Percentiles rank a stretch among this genome's conserved stretches.
phyloP scores from a whole-genome alignment of 2,888 invertebrate genomes.

The Dynastes tityus region DNA sequence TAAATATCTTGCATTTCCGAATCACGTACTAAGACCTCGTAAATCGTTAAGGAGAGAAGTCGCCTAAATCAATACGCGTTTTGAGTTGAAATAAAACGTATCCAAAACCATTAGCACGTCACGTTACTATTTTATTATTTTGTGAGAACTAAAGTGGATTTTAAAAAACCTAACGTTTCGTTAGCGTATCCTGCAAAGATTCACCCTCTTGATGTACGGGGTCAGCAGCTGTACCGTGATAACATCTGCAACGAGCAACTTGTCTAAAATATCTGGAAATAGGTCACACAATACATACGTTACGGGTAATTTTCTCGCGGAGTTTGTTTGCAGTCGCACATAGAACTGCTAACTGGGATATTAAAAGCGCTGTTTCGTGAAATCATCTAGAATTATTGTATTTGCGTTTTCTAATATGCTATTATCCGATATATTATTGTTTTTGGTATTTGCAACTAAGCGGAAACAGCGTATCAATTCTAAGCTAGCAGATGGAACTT shows the following conservation, averaged over 20 bases:
- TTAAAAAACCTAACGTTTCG: neutral
- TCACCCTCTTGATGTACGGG: neutral
- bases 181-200: neutral
- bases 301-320: slow-evolving; percentile 10
- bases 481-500: too few relatives aligned
- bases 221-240: slow-evolving; percentile 19
- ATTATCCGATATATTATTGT: slow-evolving; percentile 9
- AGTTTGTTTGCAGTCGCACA: neutral
- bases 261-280: slow-evolving; percentile 33
- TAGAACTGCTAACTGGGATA: slow-evolving; percentile 12
- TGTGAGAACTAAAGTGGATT: too few relatives aligned
- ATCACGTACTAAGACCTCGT: too few relatives aligned
- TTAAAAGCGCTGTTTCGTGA: slow-evolving; percentile 26
- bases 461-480: neutral
- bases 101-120: too few relatives aligned
- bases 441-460: neutral
- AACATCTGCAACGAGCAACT: slow-evolving; percentile 22
- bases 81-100: too few relatives aligned
- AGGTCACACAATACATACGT: slow-evolving; percentile 28
- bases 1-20: too few relatives aligned
- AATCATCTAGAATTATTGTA: slow-evolving; percentile 30
- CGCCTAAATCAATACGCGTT: too few relatives aligned
- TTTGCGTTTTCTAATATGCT: slow-evolving; percentile 18
- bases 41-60: too few relatives aligned
- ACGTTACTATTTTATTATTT: too few relatives aligned